These are phyloP conservation scores for Volucella zonaria DNA, from an alignment of 2,888 invertebrate species.

Conservation along the genomic window DNA sequence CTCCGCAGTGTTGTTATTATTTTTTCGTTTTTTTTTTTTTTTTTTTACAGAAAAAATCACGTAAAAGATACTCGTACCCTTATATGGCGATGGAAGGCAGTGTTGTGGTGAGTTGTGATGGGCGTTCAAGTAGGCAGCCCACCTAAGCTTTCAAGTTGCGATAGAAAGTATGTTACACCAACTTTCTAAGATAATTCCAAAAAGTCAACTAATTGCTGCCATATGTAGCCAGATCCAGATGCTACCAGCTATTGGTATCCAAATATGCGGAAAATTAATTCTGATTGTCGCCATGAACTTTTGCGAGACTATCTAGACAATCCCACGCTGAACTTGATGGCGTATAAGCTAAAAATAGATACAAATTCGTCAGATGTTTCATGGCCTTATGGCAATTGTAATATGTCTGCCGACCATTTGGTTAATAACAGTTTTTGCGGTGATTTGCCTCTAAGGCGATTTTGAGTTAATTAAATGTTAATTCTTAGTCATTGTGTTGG, in stretches of 20 bases:
- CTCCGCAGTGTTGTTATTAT: conserved; percentile 8
- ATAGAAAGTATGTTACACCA: conserved; percentile 47
- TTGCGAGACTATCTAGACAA: conserved; percentile 16
- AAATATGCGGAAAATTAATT: not conserved
- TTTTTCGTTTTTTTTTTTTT: conserved; percentile 10
- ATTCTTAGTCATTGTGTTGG: too few relatives aligned
- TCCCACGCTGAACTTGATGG: conserved; percentile 39
- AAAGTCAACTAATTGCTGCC: not conserved
- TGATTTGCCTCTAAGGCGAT: too few relatives aligned
- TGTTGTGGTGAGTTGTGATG: conserved; percentile 38
- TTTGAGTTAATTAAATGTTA: too few relatives aligned
- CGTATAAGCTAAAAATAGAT: conserved; percentile 47
- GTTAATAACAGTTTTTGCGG: too few relatives aligned
- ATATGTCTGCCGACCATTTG: too few relatives aligned
- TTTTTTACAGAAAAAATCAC: not conserved
- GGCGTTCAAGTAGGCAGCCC: conserved; percentile 56
- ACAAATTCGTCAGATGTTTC: conserved; percentile 37
- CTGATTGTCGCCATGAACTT: conserved; percentile 4
- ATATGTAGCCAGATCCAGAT: conserved; percentile 10
- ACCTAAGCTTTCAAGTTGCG: not conserved
- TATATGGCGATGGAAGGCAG: conserved; percentile 12
- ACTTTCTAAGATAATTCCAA: conserved; percentile 3
- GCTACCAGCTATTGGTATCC: not conserved
- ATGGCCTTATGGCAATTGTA: not conserved
- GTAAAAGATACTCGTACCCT: conserved; percentile 15